Base-by-base conservation (phyloP, 2,888 invertebrate species). In the Clistopyga incitator region DNA sequence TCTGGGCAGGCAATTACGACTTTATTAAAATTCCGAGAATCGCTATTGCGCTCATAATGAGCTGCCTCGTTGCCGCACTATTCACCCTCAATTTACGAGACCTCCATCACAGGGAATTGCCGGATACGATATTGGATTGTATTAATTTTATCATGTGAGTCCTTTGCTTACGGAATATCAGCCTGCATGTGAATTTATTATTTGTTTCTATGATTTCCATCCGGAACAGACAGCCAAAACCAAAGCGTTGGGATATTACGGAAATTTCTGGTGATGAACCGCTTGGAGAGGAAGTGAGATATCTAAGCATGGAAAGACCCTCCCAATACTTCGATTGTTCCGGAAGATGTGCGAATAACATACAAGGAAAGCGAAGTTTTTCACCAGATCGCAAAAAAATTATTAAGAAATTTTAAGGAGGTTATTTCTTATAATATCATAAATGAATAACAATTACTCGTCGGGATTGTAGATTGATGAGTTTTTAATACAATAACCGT, bases 111-210 rank as follows among this genome's bases (percentile, higher is more conserved):
- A 76, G 88, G 25, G 88, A 88, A 75, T 75, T 88, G 54, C 88
- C 88, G 13, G 88, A 88, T 64, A 88, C 87, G 3, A 54, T 88
- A 10, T n/a, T 34, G 6, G 88, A 88, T 83, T 84, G 81, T 11
- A 34, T 79, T 18, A 25, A 71, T 25, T 88, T 88, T 50, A 81
- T 78, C 42, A 29, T 68, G 88, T 88, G 68, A 87, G 81, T 82
- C 20, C 29, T 2, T 13, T 10, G 15, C 29, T 59, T 59, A 25
- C 6, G 25, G 20, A 13, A 29, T 23, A 8, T 8, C 59, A 59
- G n/a, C 10, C 38, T n/a, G 13, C 1, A 59, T 59, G 29, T 15
- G 13, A 15, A 29, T 29, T 25, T 25, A 29, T n/a, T 1, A 2
- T 1, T 13, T 10, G 54, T 59, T 4, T 50, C 8, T 47, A 29